A percentile compares a stretch with the other conserved stretches of the same genome.
Evolutionary conservation across 1,140 invertebrate species (phyloP).

Genomic region (Rhyzopertha dominica): DNA sequence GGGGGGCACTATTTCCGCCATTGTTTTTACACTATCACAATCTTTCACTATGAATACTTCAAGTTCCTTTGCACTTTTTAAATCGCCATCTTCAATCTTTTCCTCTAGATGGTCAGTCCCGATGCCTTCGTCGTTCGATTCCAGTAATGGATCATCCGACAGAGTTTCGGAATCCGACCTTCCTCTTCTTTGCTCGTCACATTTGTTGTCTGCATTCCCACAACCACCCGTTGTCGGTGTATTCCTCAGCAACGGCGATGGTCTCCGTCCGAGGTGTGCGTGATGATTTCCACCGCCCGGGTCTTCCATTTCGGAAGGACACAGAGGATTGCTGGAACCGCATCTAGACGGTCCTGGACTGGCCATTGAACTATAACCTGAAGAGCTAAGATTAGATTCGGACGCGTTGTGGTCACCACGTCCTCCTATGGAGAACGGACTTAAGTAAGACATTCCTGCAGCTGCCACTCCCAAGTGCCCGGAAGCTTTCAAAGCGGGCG

Average conservation of each 20-base stretch:
- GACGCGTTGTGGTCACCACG: constrained; percentile 66
- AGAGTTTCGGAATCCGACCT: constrained; percentile 64
- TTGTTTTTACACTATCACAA: constrained; percentile 36
- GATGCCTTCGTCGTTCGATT: constrained; percentile 68
- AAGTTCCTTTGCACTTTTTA: constrained; percentile 61
- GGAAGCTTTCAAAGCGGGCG: constrained; percentile 48
- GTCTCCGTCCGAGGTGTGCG: constrained; percentile 44
- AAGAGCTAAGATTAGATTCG: constrained; percentile 74
- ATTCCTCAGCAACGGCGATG: constrained; percentile 51
- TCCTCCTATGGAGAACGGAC: constrained; percentile 67
- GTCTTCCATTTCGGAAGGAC: constrained; percentile 64
- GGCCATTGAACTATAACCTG: constrained; percentile 77
- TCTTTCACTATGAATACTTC: constrained; percentile 54
- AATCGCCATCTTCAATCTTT: constrained; percentile 58
- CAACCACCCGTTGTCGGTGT: constrained; percentile 47
- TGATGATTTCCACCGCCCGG: constrained; percentile 47
- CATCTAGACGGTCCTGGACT: constrained; percentile 71
- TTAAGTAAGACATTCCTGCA: constrained; percentile 63
- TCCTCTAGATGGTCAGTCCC: constrained; percentile 61
- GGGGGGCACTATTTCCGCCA: constrained; percentile 39
- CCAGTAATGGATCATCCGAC: constrained; percentile 60
- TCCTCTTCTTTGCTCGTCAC: constrained; percentile 47
- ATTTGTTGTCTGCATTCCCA: constrained; percentile 30
- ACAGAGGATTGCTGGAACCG: constrained; percentile 70
- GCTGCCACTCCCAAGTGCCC: constrained; percentile 37